A percentile compares a stretch with the other conserved stretches of the same genome.
Evolutionary conservation across 2,113 vertebrate genomes (phyloP).

Genomic region (Gobio gobio): DNA sequence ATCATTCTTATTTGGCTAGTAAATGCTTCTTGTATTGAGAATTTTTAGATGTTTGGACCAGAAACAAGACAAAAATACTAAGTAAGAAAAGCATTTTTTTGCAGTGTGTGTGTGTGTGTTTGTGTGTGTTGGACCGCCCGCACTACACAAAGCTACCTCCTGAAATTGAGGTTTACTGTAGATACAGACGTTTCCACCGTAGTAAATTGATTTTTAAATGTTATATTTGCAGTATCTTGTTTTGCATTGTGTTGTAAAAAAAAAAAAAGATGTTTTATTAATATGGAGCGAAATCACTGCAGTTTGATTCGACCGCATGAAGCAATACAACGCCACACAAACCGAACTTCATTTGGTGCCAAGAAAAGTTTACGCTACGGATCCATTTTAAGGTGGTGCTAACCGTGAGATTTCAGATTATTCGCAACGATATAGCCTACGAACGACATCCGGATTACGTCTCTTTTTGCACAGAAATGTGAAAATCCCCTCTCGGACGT

Average conservation of each 20-base stretch:
- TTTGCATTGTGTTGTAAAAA: slow-evolving; percentile 18
- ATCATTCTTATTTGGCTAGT: no score
- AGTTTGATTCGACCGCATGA: slow-evolving; percentile 39
- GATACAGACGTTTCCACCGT: slow-evolving; percentile 63
- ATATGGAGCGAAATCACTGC: slow-evolving; percentile 24
- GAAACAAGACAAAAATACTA: no score
- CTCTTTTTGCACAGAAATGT: slow-evolving; percentile 42
- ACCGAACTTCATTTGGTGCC: slow-evolving; percentile 15
- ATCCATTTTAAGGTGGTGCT: slow-evolving; percentile 46
- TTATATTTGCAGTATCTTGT: slow-evolving; percentile 43
- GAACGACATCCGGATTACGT: slow-evolving; percentile 1
- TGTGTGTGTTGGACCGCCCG: slow-evolving; percentile 42
- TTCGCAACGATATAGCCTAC: not conserved
- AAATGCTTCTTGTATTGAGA: no score
- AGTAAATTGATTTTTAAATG: slow-evolving; percentile 35
- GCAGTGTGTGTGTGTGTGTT: slow-evolving; percentile 1
- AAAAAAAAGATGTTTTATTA: slow-evolving; percentile 3
- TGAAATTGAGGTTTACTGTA: slow-evolving; percentile 63
- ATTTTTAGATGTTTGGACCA: no score
- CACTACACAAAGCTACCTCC: slow-evolving; percentile 64
- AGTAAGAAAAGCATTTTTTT: no score
- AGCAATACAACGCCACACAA: slow-evolving; percentile 49
- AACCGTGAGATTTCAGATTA: slow-evolving; percentile 1
- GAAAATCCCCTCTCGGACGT: slow-evolving; percentile 43
- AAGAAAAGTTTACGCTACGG: not conserved